These are phyloP conservation scores for Drosophila phalerata DNA, from an alignment of 2,888 invertebrate species.

Conservation along the genomic window DNA sequence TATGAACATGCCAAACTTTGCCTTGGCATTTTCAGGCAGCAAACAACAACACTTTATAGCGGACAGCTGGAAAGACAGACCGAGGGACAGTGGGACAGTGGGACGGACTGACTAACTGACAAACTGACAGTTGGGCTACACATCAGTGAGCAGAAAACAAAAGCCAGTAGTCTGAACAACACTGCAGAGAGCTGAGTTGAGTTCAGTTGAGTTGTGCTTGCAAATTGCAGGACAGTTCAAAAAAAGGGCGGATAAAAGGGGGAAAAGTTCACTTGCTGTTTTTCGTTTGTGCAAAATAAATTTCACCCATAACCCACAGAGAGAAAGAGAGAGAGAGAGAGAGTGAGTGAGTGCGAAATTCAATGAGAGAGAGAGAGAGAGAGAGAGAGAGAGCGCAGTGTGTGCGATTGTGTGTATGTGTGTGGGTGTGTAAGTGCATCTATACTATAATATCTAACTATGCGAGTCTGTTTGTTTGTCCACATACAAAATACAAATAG, in stretches of 20 bases:
- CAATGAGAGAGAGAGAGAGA: slow-evolving; percentile 26
- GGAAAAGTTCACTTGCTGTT: slow-evolving; percentile 58
- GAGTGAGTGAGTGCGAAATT: too few species aligned
- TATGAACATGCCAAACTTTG: slow-evolving; percentile 78
- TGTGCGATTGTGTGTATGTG: slow-evolving; percentile 16
- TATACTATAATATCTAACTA: slow-evolving; percentile 52
- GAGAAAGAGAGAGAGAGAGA: slow-evolving; percentile 3
- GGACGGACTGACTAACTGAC: slow-evolving; percentile 34
- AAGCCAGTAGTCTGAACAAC: slow-evolving; percentile 51
- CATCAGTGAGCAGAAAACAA: slow-evolving; percentile 67
- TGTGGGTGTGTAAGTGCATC: slow-evolving; percentile 52
- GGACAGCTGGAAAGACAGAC: slow-evolving; percentile 8
- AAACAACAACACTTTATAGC: slow-evolving; percentile 35
- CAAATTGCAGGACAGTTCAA: slow-evolving; percentile 69
- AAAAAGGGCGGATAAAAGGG: slow-evolving; percentile 4
- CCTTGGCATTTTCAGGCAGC: slow-evolving; percentile 60
- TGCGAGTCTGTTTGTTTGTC: slow-evolving; percentile 38
- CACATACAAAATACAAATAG: slow-evolving; percentile 73
- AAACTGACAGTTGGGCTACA: slow-evolving; percentile 42
- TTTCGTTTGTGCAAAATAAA: slow-evolving; percentile 64
- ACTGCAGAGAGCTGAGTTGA: slow-evolving; percentile 27
- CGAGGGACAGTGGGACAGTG: slow-evolving; percentile 3
- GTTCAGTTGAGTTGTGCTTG: slow-evolving; percentile 41
- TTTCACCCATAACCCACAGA: slow-evolving; percentile 43
- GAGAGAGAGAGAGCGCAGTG: neutral